These are phyloP conservation scores for Netta rufina DNA, from an alignment of 2,797 vertebrate genomes.

Conservation along the genomic window DNA sequence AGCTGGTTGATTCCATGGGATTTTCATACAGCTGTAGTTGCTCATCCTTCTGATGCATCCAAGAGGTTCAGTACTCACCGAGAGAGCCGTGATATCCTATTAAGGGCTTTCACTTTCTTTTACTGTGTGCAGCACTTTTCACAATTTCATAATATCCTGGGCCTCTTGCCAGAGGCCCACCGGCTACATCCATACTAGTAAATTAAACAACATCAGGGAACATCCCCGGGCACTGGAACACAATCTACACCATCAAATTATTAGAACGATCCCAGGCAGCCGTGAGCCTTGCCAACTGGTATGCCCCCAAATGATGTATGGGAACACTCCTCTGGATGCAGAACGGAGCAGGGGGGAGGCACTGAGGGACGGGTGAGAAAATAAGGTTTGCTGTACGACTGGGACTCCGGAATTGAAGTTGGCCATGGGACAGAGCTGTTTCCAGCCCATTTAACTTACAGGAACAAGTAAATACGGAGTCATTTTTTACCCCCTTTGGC, in stretches of 20 bases:
- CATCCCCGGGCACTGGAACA: background rate
- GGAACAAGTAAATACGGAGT: background rate
- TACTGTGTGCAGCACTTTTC: conserved; percentile 25
- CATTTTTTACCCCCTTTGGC: background rate
- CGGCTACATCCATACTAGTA: conserved; percentile 17
- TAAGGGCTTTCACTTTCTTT: conserved; percentile 42
- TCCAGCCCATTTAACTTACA: background rate
- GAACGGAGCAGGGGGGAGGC: background rate
- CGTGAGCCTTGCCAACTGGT: background rate
- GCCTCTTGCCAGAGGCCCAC: conserved; percentile 51
- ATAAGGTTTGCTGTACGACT: fast-evolving
- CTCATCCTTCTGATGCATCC: background rate
- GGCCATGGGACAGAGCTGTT: background rate
- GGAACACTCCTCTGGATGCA: background rate
- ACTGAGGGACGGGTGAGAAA: background rate
- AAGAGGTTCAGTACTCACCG: background rate
- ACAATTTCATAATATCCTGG: conserved; percentile 19
- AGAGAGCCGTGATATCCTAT: background rate
- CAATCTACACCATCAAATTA: conserved; percentile 2
- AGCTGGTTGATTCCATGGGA: background rate
- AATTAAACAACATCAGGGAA: conserved; percentile 50
- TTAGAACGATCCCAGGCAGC: conserved; percentile 8
- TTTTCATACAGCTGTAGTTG: background rate
- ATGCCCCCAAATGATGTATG: background rate
- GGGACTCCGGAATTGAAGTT: background rate